Conservation (phyloP, 2,797 vertebrate species). For the Babyrousa celebensis region DNA sequence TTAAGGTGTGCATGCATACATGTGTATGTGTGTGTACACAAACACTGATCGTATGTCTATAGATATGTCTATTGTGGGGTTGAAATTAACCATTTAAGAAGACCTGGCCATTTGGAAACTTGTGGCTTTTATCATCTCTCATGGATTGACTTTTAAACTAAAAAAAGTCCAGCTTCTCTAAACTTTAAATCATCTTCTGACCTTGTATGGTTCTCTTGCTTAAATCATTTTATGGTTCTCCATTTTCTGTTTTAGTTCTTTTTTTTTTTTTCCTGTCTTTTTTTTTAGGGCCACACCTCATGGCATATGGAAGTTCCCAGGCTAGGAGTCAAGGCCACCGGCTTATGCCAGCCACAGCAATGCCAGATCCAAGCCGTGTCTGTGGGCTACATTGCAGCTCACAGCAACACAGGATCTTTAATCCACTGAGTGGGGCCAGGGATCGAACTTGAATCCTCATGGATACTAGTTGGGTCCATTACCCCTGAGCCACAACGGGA, state of each 20-base stretch:
- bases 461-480: too few relatives aligned
- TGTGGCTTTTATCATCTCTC: slow-evolving; percentile 6
- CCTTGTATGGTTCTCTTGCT: slow-evolving; percentile 16
- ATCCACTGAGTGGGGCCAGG: too few relatives aligned
- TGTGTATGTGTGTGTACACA: not conserved
- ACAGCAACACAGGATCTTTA: too few relatives aligned
- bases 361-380: too few relatives aligned
- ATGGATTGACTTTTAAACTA: slow-evolving; percentile 40
- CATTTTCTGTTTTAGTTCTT: slow-evolving; percentile 57
- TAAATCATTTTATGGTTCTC: slow-evolving; percentile 5
- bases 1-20: not conserved
- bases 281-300: too few relatives aligned
- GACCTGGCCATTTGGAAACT: slow-evolving; percentile 8
- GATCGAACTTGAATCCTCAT: too few relatives aligned
- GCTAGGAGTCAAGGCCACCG: too few relatives aligned
- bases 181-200: slow-evolving; percentile 43
- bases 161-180: not conserved
- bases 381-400: too few relatives aligned
- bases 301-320: too few relatives aligned
- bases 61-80: not conserved
- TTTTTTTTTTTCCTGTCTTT: too few relatives aligned
- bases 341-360: too few relatives aligned
- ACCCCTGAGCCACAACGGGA: too few relatives aligned
- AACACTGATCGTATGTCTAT: not conserved
- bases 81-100: slow-evolving; percentile 41